These are phyloP conservation scores for Pristis pectinata DNA, from an alignment of 2,797 vertebrate species.

Conservation along the genomic window DNA sequence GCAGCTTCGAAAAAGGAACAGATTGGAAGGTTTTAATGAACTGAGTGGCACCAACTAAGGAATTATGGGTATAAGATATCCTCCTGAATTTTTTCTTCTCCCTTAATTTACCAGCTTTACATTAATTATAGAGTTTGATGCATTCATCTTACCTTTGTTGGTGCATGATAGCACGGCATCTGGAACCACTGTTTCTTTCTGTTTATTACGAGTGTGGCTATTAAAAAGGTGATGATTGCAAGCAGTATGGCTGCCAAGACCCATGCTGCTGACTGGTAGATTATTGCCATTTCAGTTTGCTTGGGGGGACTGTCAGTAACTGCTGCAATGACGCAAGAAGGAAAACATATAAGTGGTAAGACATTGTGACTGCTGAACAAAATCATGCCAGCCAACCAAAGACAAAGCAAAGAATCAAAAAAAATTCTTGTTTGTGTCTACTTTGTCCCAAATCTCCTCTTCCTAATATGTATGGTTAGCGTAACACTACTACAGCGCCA, in stretches of 20 bases:
- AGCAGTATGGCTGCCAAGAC: slow-evolving; percentile 68
- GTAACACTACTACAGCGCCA: too few species aligned
- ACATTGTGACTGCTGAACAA: slow-evolving; percentile 38
- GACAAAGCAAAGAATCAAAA: slow-evolving; percentile 49
- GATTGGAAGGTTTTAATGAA: neutral
- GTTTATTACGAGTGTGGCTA: slow-evolving; percentile 62
- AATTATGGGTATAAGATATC: neutral
- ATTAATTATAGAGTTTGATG: neutral
- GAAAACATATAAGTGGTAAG: slow-evolving; percentile 22
- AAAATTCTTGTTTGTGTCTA: slow-evolving; percentile 40
- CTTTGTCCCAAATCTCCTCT: slow-evolving; percentile 33
- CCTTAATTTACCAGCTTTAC: neutral
- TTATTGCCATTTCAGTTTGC: slow-evolving; percentile 62
- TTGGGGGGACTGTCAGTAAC: slow-evolving; percentile 52
- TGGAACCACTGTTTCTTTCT: slow-evolving; percentile 72
- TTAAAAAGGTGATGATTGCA: slow-evolving; percentile 65
- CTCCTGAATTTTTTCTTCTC: neutral
- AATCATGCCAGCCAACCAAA: slow-evolving; percentile 48
- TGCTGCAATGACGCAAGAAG: slow-evolving; percentile 47
- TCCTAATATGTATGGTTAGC: neutral
- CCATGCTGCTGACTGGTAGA: slow-evolving; percentile 74
- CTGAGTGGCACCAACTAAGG: neutral
- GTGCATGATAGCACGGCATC: slow-evolving; percentile 72
- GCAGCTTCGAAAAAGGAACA: neutral
- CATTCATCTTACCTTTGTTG: slow-evolving; percentile 62